A percentile compares a stretch with the other conserved stretches of the same genome.
These are phyloP conservation scores for Sebastes fasciatus DNA, from an alignment of 2,113 vertebrate genomes.

Conservation along the genomic window DNA sequence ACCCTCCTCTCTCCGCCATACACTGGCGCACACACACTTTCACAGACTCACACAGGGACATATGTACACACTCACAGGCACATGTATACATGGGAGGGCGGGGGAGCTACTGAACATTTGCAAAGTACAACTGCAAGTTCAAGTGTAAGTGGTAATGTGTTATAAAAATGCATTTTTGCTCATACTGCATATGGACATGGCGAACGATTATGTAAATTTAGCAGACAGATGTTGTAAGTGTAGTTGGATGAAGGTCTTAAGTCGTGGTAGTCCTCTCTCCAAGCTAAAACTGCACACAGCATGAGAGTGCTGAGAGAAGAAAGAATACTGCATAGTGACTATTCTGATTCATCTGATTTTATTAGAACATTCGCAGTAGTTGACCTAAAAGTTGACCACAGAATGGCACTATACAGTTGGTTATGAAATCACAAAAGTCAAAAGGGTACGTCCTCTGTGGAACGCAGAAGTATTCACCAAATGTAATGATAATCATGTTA, in stretches of 20 bases:
- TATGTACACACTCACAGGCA: conserved; percentile 1
- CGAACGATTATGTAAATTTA: neutral
- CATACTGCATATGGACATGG: neutral
- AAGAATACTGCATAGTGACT: too few relatives aligned
- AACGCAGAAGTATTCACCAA: neutral
- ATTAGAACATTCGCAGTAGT: neutral
- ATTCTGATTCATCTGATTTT: neutral
- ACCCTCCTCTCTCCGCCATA: conserved; percentile 25
- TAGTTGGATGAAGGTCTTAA: neutral
- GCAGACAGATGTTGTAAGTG: neutral
- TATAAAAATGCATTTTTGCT: neutral
- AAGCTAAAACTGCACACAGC: neutral
- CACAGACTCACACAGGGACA: conserved; percentile 18
- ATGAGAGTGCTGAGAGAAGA: too few relatives aligned
- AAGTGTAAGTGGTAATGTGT: neutral
- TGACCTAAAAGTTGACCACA: neutral
- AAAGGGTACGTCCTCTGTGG: neutral
- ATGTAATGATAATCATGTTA: neutral
- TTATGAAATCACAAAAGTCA: neutral
- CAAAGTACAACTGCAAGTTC: neutral
- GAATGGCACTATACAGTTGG: neutral
- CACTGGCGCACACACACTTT: conserved; percentile 12
- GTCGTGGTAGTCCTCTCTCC: neutral
- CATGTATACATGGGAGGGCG: neutral
- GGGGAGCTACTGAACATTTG: neutral